Conservation (phyloP, 1,140 invertebrate species). For the Pollicipes pollicipes region DNA sequence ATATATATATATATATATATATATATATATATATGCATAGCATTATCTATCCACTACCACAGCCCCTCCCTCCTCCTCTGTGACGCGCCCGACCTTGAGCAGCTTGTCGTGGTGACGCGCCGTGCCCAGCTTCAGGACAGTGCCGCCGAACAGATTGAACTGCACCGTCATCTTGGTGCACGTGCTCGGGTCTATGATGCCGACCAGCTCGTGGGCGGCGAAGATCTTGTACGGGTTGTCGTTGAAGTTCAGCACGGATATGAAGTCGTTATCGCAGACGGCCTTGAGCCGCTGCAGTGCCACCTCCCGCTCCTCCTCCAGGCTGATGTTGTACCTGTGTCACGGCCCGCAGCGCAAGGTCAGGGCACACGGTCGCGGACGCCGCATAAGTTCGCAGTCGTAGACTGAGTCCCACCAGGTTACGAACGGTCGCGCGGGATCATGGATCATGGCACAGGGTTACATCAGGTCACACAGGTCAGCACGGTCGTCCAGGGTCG, state of each 20-base stretch:
- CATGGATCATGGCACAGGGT: too few species aligned
- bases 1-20: too few species aligned
- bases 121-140: slow-evolving; percentile 26
- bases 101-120: slow-evolving; percentile 23
- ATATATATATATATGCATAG: too few species aligned
- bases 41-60: too few species aligned
- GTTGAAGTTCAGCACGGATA: slow-evolving; percentile 25
- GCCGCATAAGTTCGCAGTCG: too few species aligned
- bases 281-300: slow-evolving; percentile 22
- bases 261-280: slow-evolving; percentile 24
- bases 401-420: too few species aligned
- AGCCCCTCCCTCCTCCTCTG: too few species aligned
- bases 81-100: slow-evolving; percentile 13
- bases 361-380: too few species aligned
- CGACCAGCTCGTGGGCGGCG: slow-evolving; percentile 25
- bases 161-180: slow-evolving; percentile 29
- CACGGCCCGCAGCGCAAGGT: too few species aligned
- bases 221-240: slow-evolving; percentile 25
- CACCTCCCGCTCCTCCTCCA: slow-evolving; percentile 24
- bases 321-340: slow-evolving; percentile 23
- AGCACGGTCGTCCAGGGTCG: too few species aligned
- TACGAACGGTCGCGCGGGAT: too few species aligned
- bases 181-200: slow-evolving; percentile 26
- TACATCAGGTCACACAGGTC: too few species aligned
- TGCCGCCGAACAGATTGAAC: slow-evolving; percentile 28